phyloP scores from a whole-genome alignment of 1,140 invertebrate genomes.

The Nautilus pompilius region DNA sequence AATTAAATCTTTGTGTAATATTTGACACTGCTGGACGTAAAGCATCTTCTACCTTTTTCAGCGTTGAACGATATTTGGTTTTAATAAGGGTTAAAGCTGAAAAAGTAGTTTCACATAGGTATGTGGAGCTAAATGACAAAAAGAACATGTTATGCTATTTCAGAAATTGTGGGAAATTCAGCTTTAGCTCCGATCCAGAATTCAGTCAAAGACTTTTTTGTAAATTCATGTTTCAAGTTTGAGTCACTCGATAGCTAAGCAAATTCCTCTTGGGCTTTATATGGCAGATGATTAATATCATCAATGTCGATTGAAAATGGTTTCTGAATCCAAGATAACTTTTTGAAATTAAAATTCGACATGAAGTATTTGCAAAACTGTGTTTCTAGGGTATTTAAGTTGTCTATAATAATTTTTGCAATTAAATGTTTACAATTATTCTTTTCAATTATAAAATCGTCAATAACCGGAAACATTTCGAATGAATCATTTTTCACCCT shows the following conservation, averaged over 20 bases:
- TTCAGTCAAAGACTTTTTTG: background rate
- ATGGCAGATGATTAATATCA: background rate
- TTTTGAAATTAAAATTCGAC: background rate
- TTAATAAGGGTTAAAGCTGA: too few relatives aligned
- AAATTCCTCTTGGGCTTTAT: background rate
- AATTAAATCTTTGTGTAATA: too few relatives aligned
- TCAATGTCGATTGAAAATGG: background rate
- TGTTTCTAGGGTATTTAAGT: background rate
- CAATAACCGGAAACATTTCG: background rate
- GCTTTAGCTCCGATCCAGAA: background rate
- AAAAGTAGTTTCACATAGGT: too few relatives aligned
- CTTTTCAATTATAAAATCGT: background rate
- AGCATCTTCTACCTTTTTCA: too few relatives aligned
- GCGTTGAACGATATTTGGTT: too few relatives aligned
- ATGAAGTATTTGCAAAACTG: background rate
- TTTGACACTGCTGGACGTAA: too few relatives aligned
- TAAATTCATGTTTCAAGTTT: background rate
- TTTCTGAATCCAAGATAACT: conserved; percentile 3
- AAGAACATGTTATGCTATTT: background rate
- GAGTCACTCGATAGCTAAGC: conserved; percentile 1
- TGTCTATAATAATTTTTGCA: background rate
- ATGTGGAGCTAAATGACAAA: background rate
- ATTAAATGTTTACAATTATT: background rate
- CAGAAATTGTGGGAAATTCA: conserved; percentile 2
- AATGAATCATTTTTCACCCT: background rate